Conservation (phyloP, 2,888 invertebrate genomes). For the Oligia fasciuncula region DNA sequence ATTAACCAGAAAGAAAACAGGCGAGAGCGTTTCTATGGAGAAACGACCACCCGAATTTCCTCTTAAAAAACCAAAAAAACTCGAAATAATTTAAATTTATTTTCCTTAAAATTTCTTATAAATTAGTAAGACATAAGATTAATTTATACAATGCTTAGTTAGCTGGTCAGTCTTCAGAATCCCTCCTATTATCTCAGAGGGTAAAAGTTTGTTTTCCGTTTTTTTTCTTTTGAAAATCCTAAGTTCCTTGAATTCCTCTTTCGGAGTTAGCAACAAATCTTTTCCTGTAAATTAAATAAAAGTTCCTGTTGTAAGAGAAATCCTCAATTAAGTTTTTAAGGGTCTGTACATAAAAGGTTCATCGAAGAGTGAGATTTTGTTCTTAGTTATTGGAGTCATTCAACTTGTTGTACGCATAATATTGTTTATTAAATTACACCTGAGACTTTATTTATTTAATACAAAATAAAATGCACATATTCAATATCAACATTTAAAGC, state of each 20-base stretch:
- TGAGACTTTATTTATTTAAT: too few relatives aligned
- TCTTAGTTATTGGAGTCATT: background rate
- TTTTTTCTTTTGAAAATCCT: slow-evolving; percentile 32
- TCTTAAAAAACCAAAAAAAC: too few relatives aligned
- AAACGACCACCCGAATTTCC: too few relatives aligned
- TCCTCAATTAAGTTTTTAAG: slow-evolving; percentile 33
- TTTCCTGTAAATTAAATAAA: slow-evolving; percentile 60
- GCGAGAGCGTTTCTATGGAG: too few relatives aligned
- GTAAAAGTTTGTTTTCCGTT: slow-evolving; percentile 34
- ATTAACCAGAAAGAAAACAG: too few relatives aligned
- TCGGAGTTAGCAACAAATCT: slow-evolving; percentile 30
- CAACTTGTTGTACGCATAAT: background rate
- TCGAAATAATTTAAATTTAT: slow-evolving; percentile 10
- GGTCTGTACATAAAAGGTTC: slow-evolving; percentile 29
- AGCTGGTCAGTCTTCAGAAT: slow-evolving; percentile 59
- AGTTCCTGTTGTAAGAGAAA: slow-evolving; percentile 35
- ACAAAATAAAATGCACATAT: too few relatives aligned
- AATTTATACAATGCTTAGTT: slow-evolving; percentile 43
- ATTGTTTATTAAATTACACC: too few relatives aligned
- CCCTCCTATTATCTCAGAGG: slow-evolving; percentile 33
- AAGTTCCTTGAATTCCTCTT: slow-evolving; percentile 43
- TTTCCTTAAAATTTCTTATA: background rate
- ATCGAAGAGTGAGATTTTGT: background rate
- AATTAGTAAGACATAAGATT: slow-evolving; percentile 17
- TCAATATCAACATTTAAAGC: too few relatives aligned